These are phyloP conservation scores for Ivindomyrus marchei DNA, from an alignment of 2,113 vertebrate species.

Conservation along the genomic window DNA sequence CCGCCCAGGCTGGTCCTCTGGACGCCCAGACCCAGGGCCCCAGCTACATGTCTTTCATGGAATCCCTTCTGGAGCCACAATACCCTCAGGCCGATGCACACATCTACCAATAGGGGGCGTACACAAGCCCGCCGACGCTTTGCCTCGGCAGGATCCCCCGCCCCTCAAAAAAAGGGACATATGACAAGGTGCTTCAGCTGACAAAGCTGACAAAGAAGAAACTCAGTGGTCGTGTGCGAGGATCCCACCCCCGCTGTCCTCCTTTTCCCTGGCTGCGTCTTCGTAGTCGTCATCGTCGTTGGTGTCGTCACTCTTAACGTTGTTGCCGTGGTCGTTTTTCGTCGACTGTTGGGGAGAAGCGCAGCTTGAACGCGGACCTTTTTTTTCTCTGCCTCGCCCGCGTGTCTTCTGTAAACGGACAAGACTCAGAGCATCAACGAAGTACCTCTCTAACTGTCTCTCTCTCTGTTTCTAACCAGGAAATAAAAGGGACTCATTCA, in stretches of 20 bases:
- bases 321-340: neutral
- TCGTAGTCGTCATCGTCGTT: neutral
- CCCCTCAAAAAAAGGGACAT: neutral
- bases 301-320: neutral
- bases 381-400: neutral
- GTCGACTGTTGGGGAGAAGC: neutral
- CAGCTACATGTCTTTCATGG: constrained; percentile 76
- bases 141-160: neutral
- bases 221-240: neutral
- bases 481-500: neutral
- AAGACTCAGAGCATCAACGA: constrained; percentile 12
- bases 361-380: neutral
- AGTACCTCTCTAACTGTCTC: neutral
- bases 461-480: neutral
- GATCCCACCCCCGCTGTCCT: neutral
- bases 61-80: constrained; percentile 72
- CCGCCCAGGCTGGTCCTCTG: neutral
- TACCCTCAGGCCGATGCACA: constrained; percentile 52
- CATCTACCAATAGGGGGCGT: neutral
- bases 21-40: constrained; percentile 43
- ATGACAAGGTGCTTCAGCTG: neutral
- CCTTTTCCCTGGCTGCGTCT: neutral
- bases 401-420: neutral
- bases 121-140: too few species aligned
- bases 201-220: neutral